These are phyloP conservation scores for Drosophila hamatofila DNA, from an alignment of 2,888 invertebrate species.

Conservation along the genomic window DNA sequence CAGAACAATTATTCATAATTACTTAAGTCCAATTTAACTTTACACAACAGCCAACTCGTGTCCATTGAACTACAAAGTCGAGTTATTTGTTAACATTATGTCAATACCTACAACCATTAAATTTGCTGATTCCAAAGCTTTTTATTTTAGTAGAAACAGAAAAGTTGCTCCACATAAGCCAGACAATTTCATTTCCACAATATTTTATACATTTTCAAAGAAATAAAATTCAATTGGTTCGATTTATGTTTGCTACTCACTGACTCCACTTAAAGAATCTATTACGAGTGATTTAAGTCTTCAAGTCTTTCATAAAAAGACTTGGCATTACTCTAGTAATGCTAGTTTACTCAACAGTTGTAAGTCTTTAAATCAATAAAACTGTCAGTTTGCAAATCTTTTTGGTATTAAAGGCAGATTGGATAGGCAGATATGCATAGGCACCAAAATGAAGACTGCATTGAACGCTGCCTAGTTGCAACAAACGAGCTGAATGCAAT, in stretches of 20 bases:
- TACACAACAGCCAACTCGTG: neutral
- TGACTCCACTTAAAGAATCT: neutral
- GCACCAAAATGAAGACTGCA: neutral
- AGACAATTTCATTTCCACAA: neutral
- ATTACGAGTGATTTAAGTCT: neutral
- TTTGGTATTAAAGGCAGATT: neutral
- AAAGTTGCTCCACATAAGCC: neutral
- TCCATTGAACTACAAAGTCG: neutral
- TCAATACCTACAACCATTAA: neutral
- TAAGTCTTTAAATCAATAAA: neutral
- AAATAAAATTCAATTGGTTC: neutral
- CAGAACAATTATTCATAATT: slow-evolving; percentile 50
- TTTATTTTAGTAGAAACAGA: too few species aligned
- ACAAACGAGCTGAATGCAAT: slow-evolving; percentile 25
- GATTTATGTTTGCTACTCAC: neutral
- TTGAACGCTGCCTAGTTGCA: neutral
- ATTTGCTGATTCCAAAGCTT: too few species aligned
- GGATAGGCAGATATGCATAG: neutral
- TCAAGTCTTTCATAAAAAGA: neutral
- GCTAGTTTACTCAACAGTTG: neutral
- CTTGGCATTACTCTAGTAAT: too few species aligned
- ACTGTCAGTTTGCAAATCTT: neutral
- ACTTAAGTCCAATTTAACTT: slow-evolving; percentile 25
- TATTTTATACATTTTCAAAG: neutral
- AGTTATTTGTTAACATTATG: neutral